These are phyloP conservation scores for Hybognathus amarus DNA, from an alignment of 2,797 vertebrate genomes.

Conservation along the genomic window DNA sequence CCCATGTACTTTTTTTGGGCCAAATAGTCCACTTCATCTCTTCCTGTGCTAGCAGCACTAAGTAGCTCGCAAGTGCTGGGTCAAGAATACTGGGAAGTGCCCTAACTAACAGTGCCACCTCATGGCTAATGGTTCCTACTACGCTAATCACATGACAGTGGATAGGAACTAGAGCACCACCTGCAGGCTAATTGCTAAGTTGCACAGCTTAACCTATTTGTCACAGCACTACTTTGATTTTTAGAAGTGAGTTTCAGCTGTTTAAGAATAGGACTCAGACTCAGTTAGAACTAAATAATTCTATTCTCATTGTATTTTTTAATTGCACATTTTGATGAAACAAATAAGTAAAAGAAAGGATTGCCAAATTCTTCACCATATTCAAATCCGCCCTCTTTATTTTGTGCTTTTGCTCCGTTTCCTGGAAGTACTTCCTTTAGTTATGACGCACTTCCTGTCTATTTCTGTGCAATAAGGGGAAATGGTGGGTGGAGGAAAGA, in stretches of 20 bases:
- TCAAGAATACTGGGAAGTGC: conserved; percentile 49
- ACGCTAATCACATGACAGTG: conserved; percentile 17
- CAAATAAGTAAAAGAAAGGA: neutral
- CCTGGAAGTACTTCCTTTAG: conserved; percentile 70
- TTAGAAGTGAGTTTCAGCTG: neutral
- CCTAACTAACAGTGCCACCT: conserved; percentile 69
- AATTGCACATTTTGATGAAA: neutral
- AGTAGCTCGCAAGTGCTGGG: conserved; percentile 42
- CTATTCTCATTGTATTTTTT: neutral
- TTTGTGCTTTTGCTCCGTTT: conserved; percentile 51
- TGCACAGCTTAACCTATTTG: neutral
- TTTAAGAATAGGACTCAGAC: neutral
- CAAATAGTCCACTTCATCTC: conserved; percentile 46
- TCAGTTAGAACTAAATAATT: neutral
- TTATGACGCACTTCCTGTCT: conserved; percentile 74
- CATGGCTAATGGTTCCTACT: conserved; percentile 48
- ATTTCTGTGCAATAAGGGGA: conserved; percentile 71
- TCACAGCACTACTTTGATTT: neutral
- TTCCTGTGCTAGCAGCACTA: conserved; percentile 28
- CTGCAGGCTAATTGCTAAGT: conserved; percentile 49
- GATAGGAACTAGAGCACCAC: conserved; percentile 35
- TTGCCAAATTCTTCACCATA: conserved; percentile 42
- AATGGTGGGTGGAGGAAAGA: conserved; percentile 44
- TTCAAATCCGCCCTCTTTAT: conserved; percentile 32
- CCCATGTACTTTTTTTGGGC: conserved; percentile 58